phyloP scores from a whole-genome alignment of 2,113 vertebrate genomes.

The Bostrychus sinensis region DNA sequence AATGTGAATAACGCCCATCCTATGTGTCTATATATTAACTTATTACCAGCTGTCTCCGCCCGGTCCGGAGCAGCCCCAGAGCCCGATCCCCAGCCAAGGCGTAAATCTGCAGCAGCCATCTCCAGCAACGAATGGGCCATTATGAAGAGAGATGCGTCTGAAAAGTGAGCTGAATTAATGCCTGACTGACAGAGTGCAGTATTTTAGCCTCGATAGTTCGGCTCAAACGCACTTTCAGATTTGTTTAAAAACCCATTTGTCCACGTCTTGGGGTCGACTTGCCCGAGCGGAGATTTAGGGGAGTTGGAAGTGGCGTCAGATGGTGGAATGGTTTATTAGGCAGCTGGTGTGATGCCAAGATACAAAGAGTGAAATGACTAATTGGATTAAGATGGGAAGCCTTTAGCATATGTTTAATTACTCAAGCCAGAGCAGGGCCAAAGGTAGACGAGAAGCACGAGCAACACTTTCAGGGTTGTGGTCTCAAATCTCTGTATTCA shows the following conservation, averaged over 20 bases:
- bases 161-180: constrained; percentile 32
- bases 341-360: not conserved
- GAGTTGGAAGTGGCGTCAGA: not conserved
- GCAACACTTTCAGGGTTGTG: not conserved
- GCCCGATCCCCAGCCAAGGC: constrained; percentile 27
- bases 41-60: constrained; percentile 42
- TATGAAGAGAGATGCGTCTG: constrained; percentile 48
- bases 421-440: not conserved
- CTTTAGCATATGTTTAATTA: not conserved
- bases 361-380: not conserved
- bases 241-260: constrained; percentile 17
- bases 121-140: constrained; percentile 52
- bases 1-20: constrained; percentile 38
- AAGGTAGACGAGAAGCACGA: not conserved
- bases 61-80: constrained; percentile 38
- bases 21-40: constrained; percentile 42
- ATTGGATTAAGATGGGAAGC: not conserved
- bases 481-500: too few relatives aligned
- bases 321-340: not conserved
- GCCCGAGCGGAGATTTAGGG: not conserved
- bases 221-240: constrained; percentile 6
- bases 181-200: constrained; percentile 25
- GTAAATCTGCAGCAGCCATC: constrained; percentile 54
- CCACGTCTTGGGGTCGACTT: not conserved
- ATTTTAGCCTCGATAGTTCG: constrained; percentile 11